Base-by-base conservation (phyloP, 30 jellyfish, hydroid and myxozoan genomes). In the Clytia hemisphaerica region DNA sequence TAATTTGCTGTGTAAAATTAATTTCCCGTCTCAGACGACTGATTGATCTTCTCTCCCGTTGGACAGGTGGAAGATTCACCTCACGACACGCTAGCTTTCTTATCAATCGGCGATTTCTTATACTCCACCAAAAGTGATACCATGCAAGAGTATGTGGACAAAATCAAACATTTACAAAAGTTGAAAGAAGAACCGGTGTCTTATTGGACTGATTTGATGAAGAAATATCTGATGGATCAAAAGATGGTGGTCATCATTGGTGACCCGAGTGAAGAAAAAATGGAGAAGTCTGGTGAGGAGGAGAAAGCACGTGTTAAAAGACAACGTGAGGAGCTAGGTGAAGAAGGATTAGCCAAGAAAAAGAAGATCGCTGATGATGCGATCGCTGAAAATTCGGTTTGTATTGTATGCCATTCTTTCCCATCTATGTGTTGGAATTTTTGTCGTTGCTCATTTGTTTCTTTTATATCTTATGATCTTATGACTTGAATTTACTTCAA, bases 21-120 rank as follows among this genome's bases (percentile, higher is more conserved):
- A n/a, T n/a, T n/a, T 29, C 25, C 16, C 18, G 2, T 51, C 6
- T 33, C 22, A 18, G 3, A 3, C 25, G 30, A 47, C 64, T 30
- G 15, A 0, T 47, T 15, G 55, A 16, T 29, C 35, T 1, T 14
- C 28, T 21, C 21, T 25, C 40, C 58, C 15, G 19, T 31, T 36
- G 37, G 62, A 45, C 48, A 88, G 97, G 83, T 79, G 57, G 97
- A 88, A 70, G 93, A 80, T 59, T 59, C 75, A 3, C 94, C 94
- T 42, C 97, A 88, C 49, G 97, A 88, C 30, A 38, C 79, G 0
- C 61, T 88, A 42, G 94, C 97, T 1, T 73, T 49, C 16, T 75
- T 77, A 15, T 48, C 75, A 14, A 88, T 88, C 69, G 97, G 94
- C 5, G 97, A 88, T 58, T 88, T 88, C 49, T 69, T 88, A 46